Evolutionary conservation across 2,113 vertebrate genomes (phyloP).

Genomic region (Eptesicus fuscus): DNA sequence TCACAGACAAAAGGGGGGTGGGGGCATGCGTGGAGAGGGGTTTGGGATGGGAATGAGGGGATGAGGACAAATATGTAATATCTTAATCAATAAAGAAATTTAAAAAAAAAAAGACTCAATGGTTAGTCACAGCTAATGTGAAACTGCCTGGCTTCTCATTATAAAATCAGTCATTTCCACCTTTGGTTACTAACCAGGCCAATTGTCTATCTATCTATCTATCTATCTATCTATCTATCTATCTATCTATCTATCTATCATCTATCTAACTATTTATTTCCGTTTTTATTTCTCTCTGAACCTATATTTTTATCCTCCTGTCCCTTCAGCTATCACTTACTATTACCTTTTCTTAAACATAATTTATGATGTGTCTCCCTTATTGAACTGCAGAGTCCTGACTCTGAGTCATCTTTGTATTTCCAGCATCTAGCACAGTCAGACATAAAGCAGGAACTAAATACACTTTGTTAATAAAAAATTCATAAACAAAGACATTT

Average conservation of each 20-base stretch:
- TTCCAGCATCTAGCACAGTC: background rate
- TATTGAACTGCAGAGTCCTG: background rate
- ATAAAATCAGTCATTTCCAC: background rate
- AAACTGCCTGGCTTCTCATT: background rate
- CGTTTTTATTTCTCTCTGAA: background rate
- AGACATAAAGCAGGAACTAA: background rate
- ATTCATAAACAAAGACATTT: background rate
- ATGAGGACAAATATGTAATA: too few relatives aligned
- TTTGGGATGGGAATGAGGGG: too few relatives aligned
- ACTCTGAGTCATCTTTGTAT: background rate
- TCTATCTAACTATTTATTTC: background rate
- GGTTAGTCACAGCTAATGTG: background rate
- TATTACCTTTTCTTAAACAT: background rate
- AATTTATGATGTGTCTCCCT: background rate
- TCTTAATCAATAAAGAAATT: too few relatives aligned
- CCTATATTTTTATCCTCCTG: background rate
- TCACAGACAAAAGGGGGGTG: too few relatives aligned
- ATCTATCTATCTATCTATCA: background rate
- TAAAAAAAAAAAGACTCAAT: too few relatives aligned
- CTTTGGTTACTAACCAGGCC: background rate
- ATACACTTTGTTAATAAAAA: background rate
- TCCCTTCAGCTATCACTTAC: background rate
- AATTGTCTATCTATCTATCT: background rate
- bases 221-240: background rate
- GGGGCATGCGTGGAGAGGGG: too few relatives aligned